Conservation (phyloP, 1,140 invertebrate species). For the Lutraria rhynchaena region DNA sequence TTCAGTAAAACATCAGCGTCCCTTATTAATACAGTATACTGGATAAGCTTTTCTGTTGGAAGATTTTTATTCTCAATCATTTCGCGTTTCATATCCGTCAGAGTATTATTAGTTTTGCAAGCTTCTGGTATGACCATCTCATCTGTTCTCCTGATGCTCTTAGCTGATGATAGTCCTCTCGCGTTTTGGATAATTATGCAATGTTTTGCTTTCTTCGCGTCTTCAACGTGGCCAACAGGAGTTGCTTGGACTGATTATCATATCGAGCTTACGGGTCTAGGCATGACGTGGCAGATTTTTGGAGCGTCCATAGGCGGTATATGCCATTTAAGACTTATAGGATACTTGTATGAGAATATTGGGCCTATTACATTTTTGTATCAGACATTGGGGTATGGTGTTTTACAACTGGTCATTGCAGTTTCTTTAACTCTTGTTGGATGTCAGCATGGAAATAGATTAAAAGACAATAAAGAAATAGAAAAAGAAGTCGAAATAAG, state of each 20-base stretch:
- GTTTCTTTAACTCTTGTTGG: constrained; percentile 23
- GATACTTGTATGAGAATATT: constrained; percentile 65
- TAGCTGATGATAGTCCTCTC: constrained; percentile 45
- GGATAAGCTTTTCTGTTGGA: constrained; percentile 68
- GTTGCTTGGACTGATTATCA: constrained; percentile 66
- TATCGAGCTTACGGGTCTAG: constrained; percentile 63
- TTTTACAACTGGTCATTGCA: constrained; percentile 2
- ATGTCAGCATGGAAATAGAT: constrained; percentile 39
- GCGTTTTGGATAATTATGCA: constrained; percentile 58
- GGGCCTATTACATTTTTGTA: constrained; percentile 63
- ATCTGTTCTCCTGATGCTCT: constrained; percentile 56
- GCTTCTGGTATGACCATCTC: constrained; percentile 42
- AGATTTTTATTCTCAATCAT: constrained; percentile 60
- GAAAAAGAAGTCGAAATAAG: too few species aligned
- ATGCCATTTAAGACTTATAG: constrained; percentile 63
- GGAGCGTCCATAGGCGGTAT: constrained; percentile 67
- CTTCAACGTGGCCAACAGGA: constrained; percentile 62
- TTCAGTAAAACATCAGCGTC: constrained; percentile 62
- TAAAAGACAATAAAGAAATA: too few species aligned
- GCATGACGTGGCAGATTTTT: constrained; percentile 57
- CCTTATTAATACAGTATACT: constrained; percentile 64
- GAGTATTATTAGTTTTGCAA: constrained; percentile 64
- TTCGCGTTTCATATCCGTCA: constrained; percentile 59
- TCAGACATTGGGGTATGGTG: constrained; percentile 55
- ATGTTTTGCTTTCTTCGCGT: constrained; percentile 60